These are phyloP conservation scores for Lasioglossum oenotherae DNA, from an alignment of 2,888 invertebrate species.

Conservation along the genomic window DNA sequence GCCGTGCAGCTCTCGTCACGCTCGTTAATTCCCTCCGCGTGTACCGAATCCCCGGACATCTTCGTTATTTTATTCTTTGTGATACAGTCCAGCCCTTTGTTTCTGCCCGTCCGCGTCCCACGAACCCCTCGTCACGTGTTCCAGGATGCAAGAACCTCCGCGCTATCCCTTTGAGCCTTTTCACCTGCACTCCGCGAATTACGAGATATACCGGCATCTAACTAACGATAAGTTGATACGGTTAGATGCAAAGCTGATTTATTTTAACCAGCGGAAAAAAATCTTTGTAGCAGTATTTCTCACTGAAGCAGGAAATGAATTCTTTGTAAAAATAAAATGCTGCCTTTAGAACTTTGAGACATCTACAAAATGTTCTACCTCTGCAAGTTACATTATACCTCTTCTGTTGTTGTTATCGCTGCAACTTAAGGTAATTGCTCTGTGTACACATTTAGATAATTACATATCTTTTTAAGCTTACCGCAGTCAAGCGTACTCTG, in stretches of 20 bases:
- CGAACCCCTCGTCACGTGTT: conserved; percentile 21
- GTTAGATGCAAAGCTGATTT: background rate
- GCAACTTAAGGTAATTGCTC: background rate
- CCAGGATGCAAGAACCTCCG: conserved; percentile 1
- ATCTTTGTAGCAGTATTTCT: background rate
- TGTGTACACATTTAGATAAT: background rate
- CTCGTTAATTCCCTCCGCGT: conserved; percentile 63
- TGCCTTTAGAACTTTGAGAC: background rate
- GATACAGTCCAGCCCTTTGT: conserved; percentile 38
- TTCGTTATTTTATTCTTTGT: conserved; percentile 45
- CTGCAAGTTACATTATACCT: background rate
- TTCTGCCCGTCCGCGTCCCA: conserved; percentile 21
- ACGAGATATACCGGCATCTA: background rate
- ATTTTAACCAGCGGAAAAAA: background rate
- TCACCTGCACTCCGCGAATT: conserved; percentile 4
- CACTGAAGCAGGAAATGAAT: background rate
- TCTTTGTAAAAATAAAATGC: background rate
- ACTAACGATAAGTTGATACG: background rate
- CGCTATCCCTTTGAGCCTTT: conserved; percentile 23
- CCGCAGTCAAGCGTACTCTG: background rate
- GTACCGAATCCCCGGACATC: conserved; percentile 24
- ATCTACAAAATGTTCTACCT: background rate
- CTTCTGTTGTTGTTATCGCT: background rate
- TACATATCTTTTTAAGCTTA: background rate
- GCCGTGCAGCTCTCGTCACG: conserved; percentile 44